Base-by-base conservation (phyloP, 2,113 vertebrate genomes). In the Rhinogobius similis region DNA sequence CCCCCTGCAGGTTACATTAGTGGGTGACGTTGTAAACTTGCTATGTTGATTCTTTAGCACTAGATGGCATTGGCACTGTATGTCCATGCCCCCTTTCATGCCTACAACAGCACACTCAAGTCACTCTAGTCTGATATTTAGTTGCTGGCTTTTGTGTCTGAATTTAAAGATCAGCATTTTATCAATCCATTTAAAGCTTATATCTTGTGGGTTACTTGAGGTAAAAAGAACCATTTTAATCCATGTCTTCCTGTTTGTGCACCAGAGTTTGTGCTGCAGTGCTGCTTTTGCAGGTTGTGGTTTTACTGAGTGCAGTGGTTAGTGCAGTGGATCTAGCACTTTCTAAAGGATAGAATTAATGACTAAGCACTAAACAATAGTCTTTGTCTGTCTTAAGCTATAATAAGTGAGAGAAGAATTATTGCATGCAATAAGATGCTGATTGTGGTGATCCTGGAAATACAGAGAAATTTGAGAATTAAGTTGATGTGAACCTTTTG, bases 61-160 rank as follows among this genome's bases (percentile, higher is more conserved):
- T 90, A 91, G 90, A 87, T 88, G 90, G 90, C 90, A 80, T 83
- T 74, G 84, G 75, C 75, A 86, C 70, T 62, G 80, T 90, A 67
- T 59, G 44, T 64, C 59, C 32, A 53, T 41, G 64, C 70, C 72
- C 53, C 24, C 16, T 2, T 27, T 12, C 76, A 72, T 61, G 75
- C 65, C 43, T 14, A 11, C 50, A 32, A 50, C 53, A 38, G 24
- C 66, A 53, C 72, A 43, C 29, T 39, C 23, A 21, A 52, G n/a
- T n/a, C n/a, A n/a, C n/a, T n/a, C n/a, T n/a, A n/a, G n/a, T n/a
- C n/a, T 18, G 16, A n/a, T 1, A 5, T 24, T 21, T 48, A 14
- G 36, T 46, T 27, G n/a, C 5, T 3, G 18, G 16, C 8, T 62
- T 70, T 43, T 10, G 1, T 21, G 11, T 50, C 46, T 46, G 41